These are phyloP conservation scores for Stratiomys singularior DNA, from an alignment of 2,888 invertebrate species.

Conservation along the genomic window DNA sequence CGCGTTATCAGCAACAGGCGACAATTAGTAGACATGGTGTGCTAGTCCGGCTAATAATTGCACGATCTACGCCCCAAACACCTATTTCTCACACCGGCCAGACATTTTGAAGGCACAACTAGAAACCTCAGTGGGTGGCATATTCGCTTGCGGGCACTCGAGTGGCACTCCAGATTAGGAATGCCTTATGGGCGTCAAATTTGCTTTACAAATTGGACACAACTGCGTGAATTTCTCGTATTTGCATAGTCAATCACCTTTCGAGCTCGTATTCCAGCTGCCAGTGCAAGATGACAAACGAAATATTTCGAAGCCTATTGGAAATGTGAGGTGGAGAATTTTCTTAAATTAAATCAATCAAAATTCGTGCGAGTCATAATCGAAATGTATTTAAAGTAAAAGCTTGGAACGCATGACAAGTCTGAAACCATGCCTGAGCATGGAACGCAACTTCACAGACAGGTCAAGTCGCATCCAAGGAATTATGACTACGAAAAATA, in stretches of 20 bases:
- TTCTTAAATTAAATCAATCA: no score
- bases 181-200: conserved; percentile 3
- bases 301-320: no score
- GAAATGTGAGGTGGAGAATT: no score
- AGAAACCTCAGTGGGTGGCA: conserved; percentile 25
- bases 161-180: background rate
- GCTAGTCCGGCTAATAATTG: conserved; percentile 20
- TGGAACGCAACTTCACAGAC: no score
- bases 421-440: no score
- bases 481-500: no score
- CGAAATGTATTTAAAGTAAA: no score
- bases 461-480: no score
- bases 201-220: conserved; percentile 22
- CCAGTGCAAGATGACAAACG: no score
- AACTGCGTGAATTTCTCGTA: background rate
- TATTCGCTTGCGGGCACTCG: background rate
- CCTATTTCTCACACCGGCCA: background rate
- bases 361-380: no score
- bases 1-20: conserved; percentile 12
- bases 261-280: background rate
- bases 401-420: no score
- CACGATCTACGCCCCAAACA: background rate
- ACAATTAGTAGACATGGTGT: conserved; percentile 34
- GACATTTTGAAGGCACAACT: background rate
- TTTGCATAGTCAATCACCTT: background rate